phyloP scores from a whole-genome alignment of 2,888 invertebrate genomes.

The Hecatera dysodea region DNA sequence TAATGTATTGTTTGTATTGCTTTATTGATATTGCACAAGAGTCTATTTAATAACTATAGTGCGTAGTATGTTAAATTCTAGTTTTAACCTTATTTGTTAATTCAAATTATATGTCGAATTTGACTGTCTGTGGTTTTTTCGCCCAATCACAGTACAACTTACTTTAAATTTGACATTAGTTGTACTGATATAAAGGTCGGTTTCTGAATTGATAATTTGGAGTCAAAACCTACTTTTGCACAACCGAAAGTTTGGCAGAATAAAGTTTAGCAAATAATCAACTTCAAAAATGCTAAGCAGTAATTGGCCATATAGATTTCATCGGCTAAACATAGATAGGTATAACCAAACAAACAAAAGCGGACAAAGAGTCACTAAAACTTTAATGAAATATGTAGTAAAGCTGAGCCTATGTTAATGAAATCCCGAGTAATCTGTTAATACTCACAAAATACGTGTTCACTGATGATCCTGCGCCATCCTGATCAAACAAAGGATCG shows the following conservation, averaged over 20 bases:
- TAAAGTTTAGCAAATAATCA: neutral
- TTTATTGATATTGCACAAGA: slow-evolving; percentile 7
- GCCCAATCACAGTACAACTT: no score
- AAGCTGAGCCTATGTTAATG: slow-evolving; percentile 30
- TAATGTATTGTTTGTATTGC: slow-evolving; percentile 27
- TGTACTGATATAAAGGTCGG: neutral
- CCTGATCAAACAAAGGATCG: slow-evolving; percentile 46
- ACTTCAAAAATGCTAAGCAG: neutral
- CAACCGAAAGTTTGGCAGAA: neutral
- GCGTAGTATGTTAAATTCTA: neutral
- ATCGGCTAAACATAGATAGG: no score
- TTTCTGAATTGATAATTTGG: neutral
- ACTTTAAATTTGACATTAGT: neutral
- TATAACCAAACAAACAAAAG: neutral
- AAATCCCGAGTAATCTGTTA: slow-evolving; percentile 39
- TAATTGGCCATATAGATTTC: neutral
- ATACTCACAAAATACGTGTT: slow-evolving; percentile 35
- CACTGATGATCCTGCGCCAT: slow-evolving; percentile 17
- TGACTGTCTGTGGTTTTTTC: neutral
- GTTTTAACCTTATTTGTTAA: slow-evolving; percentile 1
- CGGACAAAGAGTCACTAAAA: slow-evolving; percentile 7
- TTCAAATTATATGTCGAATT: neutral
- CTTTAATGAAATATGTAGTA: neutral
- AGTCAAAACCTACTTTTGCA: neutral
- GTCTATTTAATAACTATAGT: slow-evolving; percentile 3